These are phyloP conservation scores for Pteropus alecto DNA, from an alignment of 2,113 vertebrate genomes.

Conservation along the genomic window DNA sequence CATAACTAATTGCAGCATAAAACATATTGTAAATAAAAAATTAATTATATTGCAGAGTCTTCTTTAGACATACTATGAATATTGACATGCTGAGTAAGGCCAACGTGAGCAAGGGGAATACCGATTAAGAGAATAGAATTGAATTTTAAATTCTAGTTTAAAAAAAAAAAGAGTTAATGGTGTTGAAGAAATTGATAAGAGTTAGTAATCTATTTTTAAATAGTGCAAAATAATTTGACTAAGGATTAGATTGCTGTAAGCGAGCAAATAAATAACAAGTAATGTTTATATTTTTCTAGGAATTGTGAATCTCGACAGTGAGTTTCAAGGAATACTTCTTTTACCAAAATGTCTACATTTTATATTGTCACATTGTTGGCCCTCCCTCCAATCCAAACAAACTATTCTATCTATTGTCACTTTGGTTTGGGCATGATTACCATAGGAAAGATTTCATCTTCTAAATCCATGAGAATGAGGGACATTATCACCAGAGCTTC, in stretches of 20 bases:
- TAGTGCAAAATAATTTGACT: background rate
- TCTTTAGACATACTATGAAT: background rate
- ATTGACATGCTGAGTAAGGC: conserved; percentile 56
- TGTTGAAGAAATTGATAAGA: background rate
- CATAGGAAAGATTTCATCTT: background rate
- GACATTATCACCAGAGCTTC: background rate
- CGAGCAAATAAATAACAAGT: background rate
- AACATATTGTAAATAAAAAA: background rate
- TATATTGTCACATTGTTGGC: background rate
- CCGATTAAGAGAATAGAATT: background rate
- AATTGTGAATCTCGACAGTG: background rate
- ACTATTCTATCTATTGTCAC: background rate
- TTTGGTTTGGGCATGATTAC: background rate
- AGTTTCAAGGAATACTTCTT: background rate
- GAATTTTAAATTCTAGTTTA: background rate
- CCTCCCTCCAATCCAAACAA: fast-evolving
- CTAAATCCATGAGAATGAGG: background rate
- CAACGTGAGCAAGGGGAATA: conserved; percentile 51
- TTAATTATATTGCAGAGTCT: conserved; percentile 55
- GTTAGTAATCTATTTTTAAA: conserved; percentile 8
- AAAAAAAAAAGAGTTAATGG: background rate
- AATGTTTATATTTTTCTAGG: background rate
- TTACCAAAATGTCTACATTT: background rate
- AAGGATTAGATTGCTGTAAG: background rate
- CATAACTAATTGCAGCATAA: background rate